These are phyloP conservation scores for Macroglossus sobrinus DNA, from an alignment of 2,113 vertebrate genomes.

Conservation along the genomic window DNA sequence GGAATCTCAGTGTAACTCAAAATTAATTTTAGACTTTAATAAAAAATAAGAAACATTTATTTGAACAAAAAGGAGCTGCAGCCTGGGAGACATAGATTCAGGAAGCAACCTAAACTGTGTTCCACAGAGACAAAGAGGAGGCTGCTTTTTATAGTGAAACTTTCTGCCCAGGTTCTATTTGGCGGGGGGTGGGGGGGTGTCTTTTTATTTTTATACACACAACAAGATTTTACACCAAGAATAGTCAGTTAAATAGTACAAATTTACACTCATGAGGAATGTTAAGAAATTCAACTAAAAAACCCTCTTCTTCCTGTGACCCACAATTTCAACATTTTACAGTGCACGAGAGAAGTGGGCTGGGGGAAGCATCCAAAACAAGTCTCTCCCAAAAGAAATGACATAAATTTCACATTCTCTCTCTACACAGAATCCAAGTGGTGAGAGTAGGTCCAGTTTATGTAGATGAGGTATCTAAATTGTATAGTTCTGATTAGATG, in stretches of 20 bases:
- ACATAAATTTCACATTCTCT: slow-evolving; percentile 80
- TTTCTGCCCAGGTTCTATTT: too few relatives aligned
- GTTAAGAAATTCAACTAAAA: slow-evolving; percentile 93
- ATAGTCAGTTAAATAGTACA: slow-evolving; percentile 99
- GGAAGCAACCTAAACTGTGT: too few relatives aligned
- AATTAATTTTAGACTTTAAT: too few relatives aligned
- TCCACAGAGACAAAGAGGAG: too few relatives aligned
- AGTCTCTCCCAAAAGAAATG: slow-evolving; percentile 66
- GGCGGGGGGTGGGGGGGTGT: too few relatives aligned
- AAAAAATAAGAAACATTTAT: too few relatives aligned
- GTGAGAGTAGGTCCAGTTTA: slow-evolving; percentile 28
- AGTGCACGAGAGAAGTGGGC: slow-evolving; percentile 77
- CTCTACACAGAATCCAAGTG: slow-evolving; percentile 71
- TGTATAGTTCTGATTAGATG: too few relatives aligned
- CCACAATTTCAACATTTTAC: slow-evolving; percentile 82
- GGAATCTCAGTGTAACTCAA: not conserved
- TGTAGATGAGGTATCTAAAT: too few relatives aligned
- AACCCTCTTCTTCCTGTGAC: slow-evolving; percentile 83
- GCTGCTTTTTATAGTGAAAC: too few relatives aligned
- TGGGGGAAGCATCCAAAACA: slow-evolving; percentile 60
- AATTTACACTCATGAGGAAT: slow-evolving; percentile 99
- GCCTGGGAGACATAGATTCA: too few relatives aligned
- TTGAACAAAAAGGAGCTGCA: too few relatives aligned
- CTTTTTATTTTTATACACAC: slow-evolving; percentile 80
- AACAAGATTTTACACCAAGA: slow-evolving; percentile 96